Conservation (phyloP, 2,797 vertebrate genomes). For the Merluccius polli region DNA sequence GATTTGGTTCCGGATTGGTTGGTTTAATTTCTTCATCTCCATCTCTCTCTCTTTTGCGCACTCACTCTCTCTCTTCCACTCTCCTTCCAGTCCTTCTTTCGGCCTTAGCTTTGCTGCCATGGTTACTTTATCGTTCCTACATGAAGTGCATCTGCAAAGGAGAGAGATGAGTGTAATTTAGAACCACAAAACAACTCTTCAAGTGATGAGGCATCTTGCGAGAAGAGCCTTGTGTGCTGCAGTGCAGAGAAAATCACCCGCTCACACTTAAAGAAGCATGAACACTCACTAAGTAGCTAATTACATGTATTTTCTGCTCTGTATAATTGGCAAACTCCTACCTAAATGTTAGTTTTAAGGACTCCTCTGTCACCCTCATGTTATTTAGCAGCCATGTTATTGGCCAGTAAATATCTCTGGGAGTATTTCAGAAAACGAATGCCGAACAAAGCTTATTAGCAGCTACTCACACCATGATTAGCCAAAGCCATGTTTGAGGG, state of each 20-base stretch:
- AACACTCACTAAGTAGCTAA: slow-evolving; percentile 33
- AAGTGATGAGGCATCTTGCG: slow-evolving; percentile 36
- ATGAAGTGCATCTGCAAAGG: slow-evolving; percentile 81
- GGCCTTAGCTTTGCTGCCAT: slow-evolving; percentile 67
- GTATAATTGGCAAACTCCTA: slow-evolving; percentile 46
- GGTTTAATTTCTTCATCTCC: slow-evolving; percentile 43
- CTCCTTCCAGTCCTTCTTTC: slow-evolving; percentile 34
- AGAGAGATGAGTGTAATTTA: slow-evolving; percentile 55
- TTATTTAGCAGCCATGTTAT: not conserved
- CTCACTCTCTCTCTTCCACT: slow-evolving; percentile 32
- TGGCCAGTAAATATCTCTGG: not conserved
- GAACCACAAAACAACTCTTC: slow-evolving; percentile 60
- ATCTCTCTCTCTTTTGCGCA: not conserved
- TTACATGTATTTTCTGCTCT: slow-evolving; percentile 37
- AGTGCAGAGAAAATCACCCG: not conserved
- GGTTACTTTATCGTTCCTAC: slow-evolving; percentile 69
- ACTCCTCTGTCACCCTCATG: slow-evolving; percentile 7
- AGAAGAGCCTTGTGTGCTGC: not conserved
- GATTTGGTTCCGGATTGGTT: slow-evolving; percentile 63
- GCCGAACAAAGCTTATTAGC: not conserved
- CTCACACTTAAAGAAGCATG: not conserved
- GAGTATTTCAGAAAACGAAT: not conserved
- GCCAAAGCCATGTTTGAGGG: not conserved
- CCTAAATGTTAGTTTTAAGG: slow-evolving; percentile 29
- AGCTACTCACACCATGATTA: not conserved